Percentiles rank a stretch among this genome's conserved stretches.
These are phyloP conservation scores for Pundamilia nyererei DNA, from an alignment of 2,113 vertebrate species.

Conservation along the genomic window DNA sequence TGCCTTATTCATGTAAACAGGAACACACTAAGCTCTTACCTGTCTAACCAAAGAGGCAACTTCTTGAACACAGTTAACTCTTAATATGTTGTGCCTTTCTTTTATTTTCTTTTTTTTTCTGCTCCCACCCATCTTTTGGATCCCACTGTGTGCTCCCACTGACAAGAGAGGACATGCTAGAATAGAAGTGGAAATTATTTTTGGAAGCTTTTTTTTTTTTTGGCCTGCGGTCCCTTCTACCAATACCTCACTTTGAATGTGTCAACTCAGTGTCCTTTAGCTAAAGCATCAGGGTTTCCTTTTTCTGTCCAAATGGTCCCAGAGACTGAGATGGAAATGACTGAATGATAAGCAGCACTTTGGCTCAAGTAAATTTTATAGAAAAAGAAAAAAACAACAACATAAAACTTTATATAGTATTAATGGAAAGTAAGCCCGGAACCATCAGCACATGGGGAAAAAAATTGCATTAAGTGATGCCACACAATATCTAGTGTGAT, in stretches of 20 bases:
- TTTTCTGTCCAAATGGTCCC: constrained; percentile 15
- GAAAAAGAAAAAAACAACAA: neutral
- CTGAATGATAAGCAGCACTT: constrained; percentile 69
- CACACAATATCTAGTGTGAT: constrained; percentile 33
- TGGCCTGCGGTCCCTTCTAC: neutral
- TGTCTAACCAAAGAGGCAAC: constrained; percentile 52
- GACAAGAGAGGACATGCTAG: neutral
- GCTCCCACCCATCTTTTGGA: neutral
- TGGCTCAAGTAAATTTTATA: constrained; percentile 40
- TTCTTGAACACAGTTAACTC: constrained; percentile 24
- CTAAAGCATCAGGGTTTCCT: constrained; percentile 7
- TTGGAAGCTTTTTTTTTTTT: neutral
- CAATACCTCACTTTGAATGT: constrained; percentile 58
- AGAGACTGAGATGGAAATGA: constrained; percentile 53
- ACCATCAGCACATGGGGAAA: constrained; percentile 1
- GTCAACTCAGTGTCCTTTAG: constrained; percentile 1
- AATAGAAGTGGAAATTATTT: constrained; percentile 2
- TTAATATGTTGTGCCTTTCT: constrained; percentile 3
- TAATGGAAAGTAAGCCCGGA: constrained; percentile 37
- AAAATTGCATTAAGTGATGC: constrained; percentile 26
- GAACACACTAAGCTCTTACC: constrained; percentile 45
- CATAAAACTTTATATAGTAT: constrained; percentile 36
- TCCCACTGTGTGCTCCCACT: neutral
- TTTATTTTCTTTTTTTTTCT: neutral
- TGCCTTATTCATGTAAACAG: constrained; percentile 48